Evolutionary conservation across 2,113 vertebrate genomes (phyloP), one percentile per base, ranked within the genome.

Genomic region (Todiramphus saurophagus): DNA sequence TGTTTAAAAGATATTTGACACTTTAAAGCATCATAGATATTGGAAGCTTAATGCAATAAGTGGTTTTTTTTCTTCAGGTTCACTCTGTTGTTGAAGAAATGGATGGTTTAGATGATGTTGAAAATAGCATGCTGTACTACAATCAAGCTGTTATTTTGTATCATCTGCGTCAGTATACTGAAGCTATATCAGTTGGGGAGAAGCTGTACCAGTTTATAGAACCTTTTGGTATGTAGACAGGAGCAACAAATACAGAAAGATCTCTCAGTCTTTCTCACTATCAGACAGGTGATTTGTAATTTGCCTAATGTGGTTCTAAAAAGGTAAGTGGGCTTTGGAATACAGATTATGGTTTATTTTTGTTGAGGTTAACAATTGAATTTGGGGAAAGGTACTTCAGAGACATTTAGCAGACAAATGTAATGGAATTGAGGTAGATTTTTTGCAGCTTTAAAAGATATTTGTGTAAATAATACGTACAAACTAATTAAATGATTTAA

Each of bases 201-300:
- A 99, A 99, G 86, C 98, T 99, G 33, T 99, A 99, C 96, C 99
- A 99, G 97, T 99, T 99, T 48, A 98, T 99, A 96, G 99, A 99
- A 95, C 99, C 99, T 56, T 99, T 99, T 67, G 99, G 99, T 99
- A 98, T 23, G 99, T 98, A 68, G 50, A 68, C 20, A 78, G 50
- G 59, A 64, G 37, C 31, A n/a, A 2, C 56, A 74, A 11, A 27
- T 83, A 24, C 48, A 64, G 44, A 63, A 63, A 72, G 28, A 19
- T 10, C 6, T 10, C 64, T 89, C 16, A 11, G 5, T 33, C 66
- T 73, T 72, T 74, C 43, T 80, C 5, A 2, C 28, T 33, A 2
- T 37, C 27, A 74, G 39, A 62, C 7, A 44, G 88, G 16, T 31
- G 18, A 43, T 67, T 44, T 67, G 14, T 67, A 25, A 46, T 53